Conservation (phyloP, 2,888 invertebrate species). For the Latrodectus hesperus region DNA sequence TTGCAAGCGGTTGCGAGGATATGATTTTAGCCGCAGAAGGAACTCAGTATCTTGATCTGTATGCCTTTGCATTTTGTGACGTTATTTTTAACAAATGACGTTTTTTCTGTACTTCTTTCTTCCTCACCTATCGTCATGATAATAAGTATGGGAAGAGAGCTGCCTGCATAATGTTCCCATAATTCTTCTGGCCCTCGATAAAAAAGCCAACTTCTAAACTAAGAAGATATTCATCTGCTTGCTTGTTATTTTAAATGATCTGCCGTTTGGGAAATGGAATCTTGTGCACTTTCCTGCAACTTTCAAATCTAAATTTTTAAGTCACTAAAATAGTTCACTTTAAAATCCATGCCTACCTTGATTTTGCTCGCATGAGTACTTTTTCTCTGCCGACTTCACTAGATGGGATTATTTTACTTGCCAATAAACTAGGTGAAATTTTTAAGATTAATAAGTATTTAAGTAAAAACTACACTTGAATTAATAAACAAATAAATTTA, state of each 20-base stretch:
- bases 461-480: too few species aligned
- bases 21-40: conserved; percentile 14
- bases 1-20: background rate
- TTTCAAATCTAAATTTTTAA: too few species aligned
- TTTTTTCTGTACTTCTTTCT: conserved; percentile 4
- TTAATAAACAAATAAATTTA: too few species aligned
- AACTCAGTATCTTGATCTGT: conserved; percentile 26
- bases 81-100: conserved; percentile 43
- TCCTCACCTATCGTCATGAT: conserved; percentile 2
- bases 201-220: conserved; percentile 44
- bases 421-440: too few species aligned
- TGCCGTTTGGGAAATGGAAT: background rate
- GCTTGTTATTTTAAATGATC: conserved; percentile 59
- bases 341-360: too few species aligned
- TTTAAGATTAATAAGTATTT: too few species aligned
- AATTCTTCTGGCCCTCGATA: conserved; percentile 46
- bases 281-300: background rate
- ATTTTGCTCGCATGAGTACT: too few species aligned
- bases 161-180: conserved; percentile 43
- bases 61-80: conserved; percentile 29
- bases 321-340: too few species aligned
- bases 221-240: conserved; percentile 33
- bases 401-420: too few species aligned
- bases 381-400: too few species aligned
- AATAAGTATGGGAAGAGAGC: conserved; percentile 35